These are phyloP conservation scores for Melanerpes aurifrons DNA, from an alignment of 2,113 vertebrate species.

Conservation along the genomic window DNA sequence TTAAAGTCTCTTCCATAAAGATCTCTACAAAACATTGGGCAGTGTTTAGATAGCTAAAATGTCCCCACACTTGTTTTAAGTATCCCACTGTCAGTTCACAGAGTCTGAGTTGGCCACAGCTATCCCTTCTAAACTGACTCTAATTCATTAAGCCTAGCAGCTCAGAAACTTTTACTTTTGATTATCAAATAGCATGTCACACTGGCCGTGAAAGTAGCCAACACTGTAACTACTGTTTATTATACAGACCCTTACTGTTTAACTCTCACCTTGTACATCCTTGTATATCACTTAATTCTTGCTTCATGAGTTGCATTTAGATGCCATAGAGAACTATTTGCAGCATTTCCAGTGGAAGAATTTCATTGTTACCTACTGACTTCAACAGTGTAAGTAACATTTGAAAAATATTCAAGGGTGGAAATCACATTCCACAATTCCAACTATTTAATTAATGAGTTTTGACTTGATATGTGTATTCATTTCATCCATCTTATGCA, in stretches of 20 bases:
- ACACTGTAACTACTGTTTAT: background rate
- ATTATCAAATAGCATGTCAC: background rate
- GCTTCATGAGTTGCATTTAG: background rate
- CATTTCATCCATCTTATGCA: background rate
- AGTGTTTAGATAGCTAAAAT: slow-evolving; percentile 8
- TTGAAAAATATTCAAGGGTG: background rate
- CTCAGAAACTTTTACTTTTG: background rate
- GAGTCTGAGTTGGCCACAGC: background rate
- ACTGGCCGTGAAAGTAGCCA: background rate
- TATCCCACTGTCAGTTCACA: background rate
- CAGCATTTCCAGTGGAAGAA: background rate
- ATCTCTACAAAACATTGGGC: background rate
- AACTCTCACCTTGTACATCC: background rate
- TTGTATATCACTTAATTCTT: background rate
- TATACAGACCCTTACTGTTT: background rate
- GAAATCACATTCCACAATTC: background rate
- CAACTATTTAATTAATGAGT: background rate
- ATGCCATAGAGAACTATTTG: background rate
- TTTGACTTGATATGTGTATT: background rate
- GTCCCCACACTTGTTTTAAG: background rate
- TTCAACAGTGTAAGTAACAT: background rate
- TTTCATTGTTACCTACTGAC: background rate
- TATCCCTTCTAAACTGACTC: background rate
- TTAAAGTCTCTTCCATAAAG: background rate
- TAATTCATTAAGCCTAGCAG: background rate